Conservation (phyloP, 2,888 invertebrate species). For the Netelia melanura region DNA sequence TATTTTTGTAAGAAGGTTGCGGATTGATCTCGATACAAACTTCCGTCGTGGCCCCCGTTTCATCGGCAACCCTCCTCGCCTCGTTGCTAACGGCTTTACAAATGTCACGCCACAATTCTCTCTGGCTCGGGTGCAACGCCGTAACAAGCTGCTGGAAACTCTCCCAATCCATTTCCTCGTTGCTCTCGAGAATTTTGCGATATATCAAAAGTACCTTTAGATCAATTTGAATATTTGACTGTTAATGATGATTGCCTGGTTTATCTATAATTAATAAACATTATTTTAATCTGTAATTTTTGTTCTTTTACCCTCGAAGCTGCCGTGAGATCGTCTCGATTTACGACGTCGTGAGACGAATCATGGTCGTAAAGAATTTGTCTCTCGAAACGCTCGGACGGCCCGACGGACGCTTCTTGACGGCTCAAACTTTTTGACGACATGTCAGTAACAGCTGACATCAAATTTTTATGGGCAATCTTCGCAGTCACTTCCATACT, state of each 20-base stretch:
- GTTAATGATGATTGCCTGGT: too few relatives aligned
- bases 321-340: constrained; percentile 1
- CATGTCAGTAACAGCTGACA: constrained; percentile 1
- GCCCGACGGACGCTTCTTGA: constrained; percentile 10
- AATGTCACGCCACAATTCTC: constrained; percentile 74
- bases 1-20: constrained; percentile 21
- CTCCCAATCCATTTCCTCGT: constrained; percentile 74
- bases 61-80: constrained; percentile 66
- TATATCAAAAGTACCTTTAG: constrained; percentile 61
- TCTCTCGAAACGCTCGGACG: constrained; percentile 57
- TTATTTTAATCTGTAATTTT: too few relatives aligned
- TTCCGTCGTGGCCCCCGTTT: constrained; percentile 71
- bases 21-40: constrained; percentile 76
- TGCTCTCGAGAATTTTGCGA: constrained; percentile 69
- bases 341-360: constrained; percentile 39
- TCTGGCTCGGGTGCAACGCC: constrained; percentile 72
- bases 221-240: background rate
- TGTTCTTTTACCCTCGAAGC: constrained; percentile 39
- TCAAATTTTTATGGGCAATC: background rate
- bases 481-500: background rate
- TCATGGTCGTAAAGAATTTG: constrained; percentile 62
- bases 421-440: constrained; percentile 26
- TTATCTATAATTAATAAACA: too few relatives aligned
- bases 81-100: constrained; percentile 73
- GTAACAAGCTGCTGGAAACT: constrained; percentile 72